These are phyloP conservation scores for Phalloptychus januarius DNA, from an alignment of 2,797 vertebrate genomes.

Conservation along the genomic window DNA sequence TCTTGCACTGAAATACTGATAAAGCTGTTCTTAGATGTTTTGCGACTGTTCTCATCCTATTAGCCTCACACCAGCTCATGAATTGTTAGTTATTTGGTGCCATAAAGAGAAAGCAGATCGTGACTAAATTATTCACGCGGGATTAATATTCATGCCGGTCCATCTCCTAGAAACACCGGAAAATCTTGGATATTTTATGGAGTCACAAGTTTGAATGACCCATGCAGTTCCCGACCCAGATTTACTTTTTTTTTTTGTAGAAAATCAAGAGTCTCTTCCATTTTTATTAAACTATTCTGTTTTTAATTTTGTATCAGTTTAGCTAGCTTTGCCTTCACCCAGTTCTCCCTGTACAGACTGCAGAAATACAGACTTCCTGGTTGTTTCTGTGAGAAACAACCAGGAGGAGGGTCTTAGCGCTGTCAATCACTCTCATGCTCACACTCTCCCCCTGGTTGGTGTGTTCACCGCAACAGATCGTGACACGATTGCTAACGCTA, in stretches of 20 bases:
- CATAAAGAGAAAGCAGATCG: constrained; percentile 46
- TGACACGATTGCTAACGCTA: too few species aligned
- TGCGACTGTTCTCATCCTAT: not conserved
- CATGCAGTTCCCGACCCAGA: not conserved
- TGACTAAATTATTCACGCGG: constrained; percentile 58
- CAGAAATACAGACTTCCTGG: too few species aligned
- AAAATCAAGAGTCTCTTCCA: not conserved
- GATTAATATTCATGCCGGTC: constrained; percentile 62
- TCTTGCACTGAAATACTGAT: not conserved
- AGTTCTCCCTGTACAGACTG: too few species aligned
- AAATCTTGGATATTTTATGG: constrained; percentile 57
- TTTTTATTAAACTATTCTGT: not conserved
- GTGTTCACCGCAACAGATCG: too few species aligned
- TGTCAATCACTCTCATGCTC: too few species aligned
- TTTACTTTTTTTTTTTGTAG: constrained; percentile 12
- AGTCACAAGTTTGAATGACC: constrained; percentile 32
- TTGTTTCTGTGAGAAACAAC: too few species aligned
- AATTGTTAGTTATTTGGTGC: constrained; percentile 17
- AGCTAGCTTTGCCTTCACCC: not conserved
- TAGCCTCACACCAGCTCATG: not conserved
- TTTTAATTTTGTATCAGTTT: not conserved
- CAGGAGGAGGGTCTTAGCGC: too few species aligned
- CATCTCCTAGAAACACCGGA: constrained; percentile 50
- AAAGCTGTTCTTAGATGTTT: not conserved
- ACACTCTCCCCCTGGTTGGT: too few species aligned